These are phyloP conservation scores for Crenichthys baileyi DNA, from an alignment of 2,797 vertebrate genomes.

Conservation along the genomic window DNA sequence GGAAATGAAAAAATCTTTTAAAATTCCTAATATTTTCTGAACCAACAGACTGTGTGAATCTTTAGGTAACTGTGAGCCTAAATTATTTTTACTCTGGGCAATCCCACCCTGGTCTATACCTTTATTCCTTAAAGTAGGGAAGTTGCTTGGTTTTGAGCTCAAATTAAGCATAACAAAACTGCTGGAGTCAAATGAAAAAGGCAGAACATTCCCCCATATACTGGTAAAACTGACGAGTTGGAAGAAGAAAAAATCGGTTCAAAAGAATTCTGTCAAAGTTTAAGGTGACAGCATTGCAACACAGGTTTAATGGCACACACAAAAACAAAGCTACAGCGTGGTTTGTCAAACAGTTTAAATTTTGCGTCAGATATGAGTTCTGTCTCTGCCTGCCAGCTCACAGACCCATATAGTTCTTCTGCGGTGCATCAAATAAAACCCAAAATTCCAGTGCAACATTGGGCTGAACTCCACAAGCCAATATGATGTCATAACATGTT, in stretches of 20 bases:
- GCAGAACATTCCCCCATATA: too few relatives aligned
- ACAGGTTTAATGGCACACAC: not conserved
- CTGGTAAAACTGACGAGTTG: too few relatives aligned
- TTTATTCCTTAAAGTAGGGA: not conserved
- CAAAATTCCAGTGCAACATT: not conserved
- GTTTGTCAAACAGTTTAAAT: not conserved
- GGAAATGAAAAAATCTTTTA: not conserved
- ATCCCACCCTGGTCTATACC: not conserved
- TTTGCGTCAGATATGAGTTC: not conserved
- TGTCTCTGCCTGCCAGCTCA: too few relatives aligned
- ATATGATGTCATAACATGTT: not conserved
- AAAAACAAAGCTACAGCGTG: not conserved
- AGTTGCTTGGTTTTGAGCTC: not conserved
- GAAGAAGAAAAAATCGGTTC: too few relatives aligned
- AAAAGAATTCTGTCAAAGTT: not conserved
- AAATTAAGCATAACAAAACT: not conserved
- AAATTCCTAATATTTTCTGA: not conserved
- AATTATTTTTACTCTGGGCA: too few relatives aligned
- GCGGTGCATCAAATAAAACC: not conserved
- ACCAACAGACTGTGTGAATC: not conserved
- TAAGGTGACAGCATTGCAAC: not conserved
- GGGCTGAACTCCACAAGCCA: not conserved
- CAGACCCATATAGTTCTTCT: too few relatives aligned
- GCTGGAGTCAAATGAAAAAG: too few relatives aligned
- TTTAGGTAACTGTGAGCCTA: not conserved